Percentiles rank a stretch among this genome's conserved stretches.
phyloP scores from a whole-genome alignment of 2,113 vertebrate genomes.

The Pithys albifrons region DNA sequence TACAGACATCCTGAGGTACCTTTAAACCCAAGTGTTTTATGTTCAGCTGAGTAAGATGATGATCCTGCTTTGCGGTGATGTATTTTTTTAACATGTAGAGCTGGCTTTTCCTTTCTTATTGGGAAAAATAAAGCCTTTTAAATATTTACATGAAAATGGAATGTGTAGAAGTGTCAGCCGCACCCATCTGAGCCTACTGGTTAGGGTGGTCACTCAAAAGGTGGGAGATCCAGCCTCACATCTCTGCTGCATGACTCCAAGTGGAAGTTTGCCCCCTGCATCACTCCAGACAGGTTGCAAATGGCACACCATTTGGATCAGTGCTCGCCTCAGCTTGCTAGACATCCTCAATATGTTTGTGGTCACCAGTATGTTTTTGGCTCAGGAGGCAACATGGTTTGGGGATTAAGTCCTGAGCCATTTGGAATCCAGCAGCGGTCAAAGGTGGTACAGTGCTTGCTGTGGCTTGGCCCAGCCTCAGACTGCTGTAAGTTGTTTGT shows the following conservation, averaged over 20 bases:
- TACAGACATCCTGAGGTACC: neutral
- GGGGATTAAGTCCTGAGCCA: neutral
- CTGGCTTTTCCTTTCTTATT: neutral
- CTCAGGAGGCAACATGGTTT: neutral
- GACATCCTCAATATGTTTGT: neutral
- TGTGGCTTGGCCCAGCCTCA: neutral
- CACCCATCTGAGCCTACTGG: neutral
- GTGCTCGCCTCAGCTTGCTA: neutral
- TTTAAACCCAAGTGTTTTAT: neutral
- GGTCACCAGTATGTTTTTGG: neutral
- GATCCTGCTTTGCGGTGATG: neutral
- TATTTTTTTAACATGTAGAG: neutral
- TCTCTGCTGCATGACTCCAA: neutral
- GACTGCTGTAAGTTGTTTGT: neutral
- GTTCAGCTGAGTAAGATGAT: neutral
- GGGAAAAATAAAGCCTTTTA: neutral
- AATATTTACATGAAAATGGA: constrained; percentile 14
- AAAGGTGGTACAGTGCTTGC: neutral
- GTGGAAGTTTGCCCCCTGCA: neutral
- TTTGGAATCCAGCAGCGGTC: neutral
- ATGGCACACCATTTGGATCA: neutral
- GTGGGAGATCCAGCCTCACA: neutral
- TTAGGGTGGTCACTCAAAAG: neutral
- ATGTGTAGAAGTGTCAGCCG: neutral
- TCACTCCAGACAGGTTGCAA: neutral